Evolutionary conservation across 2,888 invertebrate species (phyloP).

Genomic region (Helleia helle): DNA sequence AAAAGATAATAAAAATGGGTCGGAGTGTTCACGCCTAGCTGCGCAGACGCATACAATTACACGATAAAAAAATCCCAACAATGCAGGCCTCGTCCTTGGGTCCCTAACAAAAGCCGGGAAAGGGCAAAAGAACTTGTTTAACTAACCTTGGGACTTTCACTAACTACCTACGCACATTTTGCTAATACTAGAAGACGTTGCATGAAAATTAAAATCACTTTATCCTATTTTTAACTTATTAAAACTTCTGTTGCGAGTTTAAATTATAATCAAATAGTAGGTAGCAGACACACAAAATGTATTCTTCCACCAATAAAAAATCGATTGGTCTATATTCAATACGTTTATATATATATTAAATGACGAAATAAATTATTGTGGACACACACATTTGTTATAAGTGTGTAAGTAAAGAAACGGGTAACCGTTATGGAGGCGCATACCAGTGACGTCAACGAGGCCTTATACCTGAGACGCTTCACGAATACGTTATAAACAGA

Average conservation of each 20-base stretch:
- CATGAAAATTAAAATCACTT: constrained; percentile 37
- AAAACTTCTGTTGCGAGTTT: no score
- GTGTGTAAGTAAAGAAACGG: constrained; percentile 55
- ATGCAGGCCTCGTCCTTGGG: constrained; percentile 65
- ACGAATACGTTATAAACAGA: constrained; percentile 53
- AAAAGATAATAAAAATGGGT: constrained; percentile 41
- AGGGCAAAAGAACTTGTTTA: constrained; percentile 70
- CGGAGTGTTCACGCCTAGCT: constrained; percentile 49
- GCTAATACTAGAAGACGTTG: constrained; percentile 22
- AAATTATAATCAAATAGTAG: no score
- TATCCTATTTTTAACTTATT: no score
- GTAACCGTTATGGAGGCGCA: constrained; percentile 71
- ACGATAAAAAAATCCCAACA: constrained; percentile 59
- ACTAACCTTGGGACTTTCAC: constrained; percentile 69
- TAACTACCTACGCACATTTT: constrained; percentile 58
- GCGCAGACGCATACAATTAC: constrained; percentile 68
- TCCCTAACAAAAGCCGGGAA: constrained; percentile 69
- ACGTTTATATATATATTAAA: no score
- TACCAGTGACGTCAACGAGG: constrained; percentile 71
- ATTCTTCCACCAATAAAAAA: no score
- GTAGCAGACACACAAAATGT: no score
- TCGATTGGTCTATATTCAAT: no score
- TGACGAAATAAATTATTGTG: constrained; percentile 54
- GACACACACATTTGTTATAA: constrained; percentile 23
- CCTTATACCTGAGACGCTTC: constrained; percentile 57